A percentile compares a stretch with the other conserved stretches of the same genome.
Evolutionary conservation across 2,888 invertebrate genomes (phyloP).

Genomic region (Ligdia adustata): DNA sequence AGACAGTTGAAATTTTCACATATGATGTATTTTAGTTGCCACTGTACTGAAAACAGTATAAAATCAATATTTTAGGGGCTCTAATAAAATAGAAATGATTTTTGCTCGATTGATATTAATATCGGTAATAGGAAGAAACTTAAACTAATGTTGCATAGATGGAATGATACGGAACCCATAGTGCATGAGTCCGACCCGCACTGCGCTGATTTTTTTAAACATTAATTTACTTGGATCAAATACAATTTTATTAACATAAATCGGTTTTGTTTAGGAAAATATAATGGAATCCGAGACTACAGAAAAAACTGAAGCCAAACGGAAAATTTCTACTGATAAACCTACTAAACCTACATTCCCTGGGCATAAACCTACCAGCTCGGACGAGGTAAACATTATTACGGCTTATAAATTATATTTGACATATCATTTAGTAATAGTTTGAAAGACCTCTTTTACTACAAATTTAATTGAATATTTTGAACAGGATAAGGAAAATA

Average conservation of each 20-base stretch:
- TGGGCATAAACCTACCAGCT: constrained; percentile 43
- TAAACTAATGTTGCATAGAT: no score
- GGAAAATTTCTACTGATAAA: constrained; percentile 43
- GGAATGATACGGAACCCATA: no score
- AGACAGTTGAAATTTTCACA: no score
- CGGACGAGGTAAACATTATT: constrained; percentile 40
- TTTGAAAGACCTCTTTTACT: constrained; percentile 4
- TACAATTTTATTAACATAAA: not conserved
- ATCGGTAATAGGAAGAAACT: no score
- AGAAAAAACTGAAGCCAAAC: constrained; percentile 43
- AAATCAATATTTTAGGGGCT: no score
- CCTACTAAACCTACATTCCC: constrained; percentile 36
- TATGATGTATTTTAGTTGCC: no score
- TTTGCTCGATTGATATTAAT: no score
- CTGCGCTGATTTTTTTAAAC: no score
- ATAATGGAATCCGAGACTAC: constrained; percentile 38
- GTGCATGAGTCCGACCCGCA: no score
- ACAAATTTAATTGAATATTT: not conserved
- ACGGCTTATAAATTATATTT: not conserved
- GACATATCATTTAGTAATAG: no score
- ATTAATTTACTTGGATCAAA: not conserved
- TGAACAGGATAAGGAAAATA: constrained; percentile 43
- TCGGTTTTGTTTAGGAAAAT: constrained; percentile 36
- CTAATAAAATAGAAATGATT: no score
- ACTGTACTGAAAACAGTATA: no score